These are phyloP conservation scores for Actinernus sp. DNA, from an alignment of 92 coral and sea anemone genomes.

Conservation along the genomic window DNA sequence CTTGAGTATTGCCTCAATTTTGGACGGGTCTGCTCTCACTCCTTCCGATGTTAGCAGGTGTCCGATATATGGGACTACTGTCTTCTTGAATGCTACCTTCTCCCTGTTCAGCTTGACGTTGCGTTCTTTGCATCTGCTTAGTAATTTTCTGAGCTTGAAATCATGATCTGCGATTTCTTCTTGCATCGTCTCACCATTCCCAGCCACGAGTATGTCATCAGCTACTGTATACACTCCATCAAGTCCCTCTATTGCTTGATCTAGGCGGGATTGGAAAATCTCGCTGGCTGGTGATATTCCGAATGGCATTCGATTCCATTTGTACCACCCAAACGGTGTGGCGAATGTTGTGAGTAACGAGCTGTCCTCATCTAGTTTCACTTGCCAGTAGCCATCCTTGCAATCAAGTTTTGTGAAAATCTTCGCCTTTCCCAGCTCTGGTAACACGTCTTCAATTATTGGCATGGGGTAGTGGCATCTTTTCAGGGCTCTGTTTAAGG, in stretches of 20 bases:
- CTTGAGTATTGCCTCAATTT: constrained; percentile 24
- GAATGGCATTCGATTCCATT: constrained; percentile 23
- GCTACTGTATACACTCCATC: constrained; percentile 15
- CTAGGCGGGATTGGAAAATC: constrained; percentile 17
- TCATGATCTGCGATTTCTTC: constrained; percentile 50
- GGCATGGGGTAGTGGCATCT: constrained; percentile 54
- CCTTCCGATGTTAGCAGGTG: constrained; percentile 17
- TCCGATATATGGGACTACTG: constrained; percentile 32
- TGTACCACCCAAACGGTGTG: constrained; percentile 36
- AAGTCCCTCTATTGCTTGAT: constrained; percentile 29
- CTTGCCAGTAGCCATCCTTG: constrained; percentile 21
- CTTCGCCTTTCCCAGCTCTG: constrained; percentile 31
- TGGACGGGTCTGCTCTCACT: constrained; percentile 17
- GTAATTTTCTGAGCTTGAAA: constrained; percentile 13
- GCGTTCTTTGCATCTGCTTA: constrained; percentile 30
- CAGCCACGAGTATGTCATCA: constrained; percentile 38
- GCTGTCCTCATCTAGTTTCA: constrained; percentile 7
- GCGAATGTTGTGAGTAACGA: constrained; percentile 9
- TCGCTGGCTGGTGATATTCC: constrained; percentile 32
- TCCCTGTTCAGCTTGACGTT: constrained; percentile 9
- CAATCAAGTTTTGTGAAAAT: constrained; percentile 19
- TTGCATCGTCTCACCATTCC: constrained; percentile 7
- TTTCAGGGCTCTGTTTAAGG: constrained; percentile 37
- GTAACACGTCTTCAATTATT: constrained; percentile 22
- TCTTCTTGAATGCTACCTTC: constrained; percentile 26